Conservation (phyloP, 2,888 invertebrate genomes). For the Malthinus flaveolus region DNA sequence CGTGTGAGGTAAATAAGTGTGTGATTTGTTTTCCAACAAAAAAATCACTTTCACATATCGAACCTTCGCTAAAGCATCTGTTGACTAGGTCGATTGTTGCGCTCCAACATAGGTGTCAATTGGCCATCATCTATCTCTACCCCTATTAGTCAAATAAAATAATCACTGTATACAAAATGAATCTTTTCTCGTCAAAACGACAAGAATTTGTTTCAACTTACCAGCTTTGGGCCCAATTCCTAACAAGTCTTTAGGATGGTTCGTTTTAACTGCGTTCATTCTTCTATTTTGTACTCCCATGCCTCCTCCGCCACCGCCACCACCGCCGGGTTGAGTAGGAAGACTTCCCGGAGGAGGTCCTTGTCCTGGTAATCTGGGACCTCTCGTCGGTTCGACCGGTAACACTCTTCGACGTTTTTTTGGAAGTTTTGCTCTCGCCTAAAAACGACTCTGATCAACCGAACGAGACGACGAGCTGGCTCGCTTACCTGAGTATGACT, state of each 20-base stretch:
- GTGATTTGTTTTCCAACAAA: slow-evolving; percentile 11
- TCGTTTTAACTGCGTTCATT: slow-evolving; percentile 87
- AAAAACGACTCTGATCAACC: slow-evolving; percentile 33
- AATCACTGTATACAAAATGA: background rate
- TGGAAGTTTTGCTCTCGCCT: slow-evolving; percentile 97
- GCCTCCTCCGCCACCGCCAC: no score
- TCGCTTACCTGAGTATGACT: slow-evolving; percentile 75
- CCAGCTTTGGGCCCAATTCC: slow-evolving; percentile 27
- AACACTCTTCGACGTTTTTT: slow-evolving; percentile 96
- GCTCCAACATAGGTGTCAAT: slow-evolving; percentile 34
- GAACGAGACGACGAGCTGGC: background rate
- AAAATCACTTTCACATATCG: slow-evolving; percentile 24
- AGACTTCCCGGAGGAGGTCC: slow-evolving; percentile 46
- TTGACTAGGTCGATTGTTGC: slow-evolving; percentile 33
- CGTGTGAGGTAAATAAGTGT: slow-evolving; percentile 5
- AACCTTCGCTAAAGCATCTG: slow-evolving; percentile 35
- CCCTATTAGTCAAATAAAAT: slow-evolving; percentile 27
- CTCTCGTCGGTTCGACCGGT: slow-evolving; percentile 90
- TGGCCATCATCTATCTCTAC: slow-evolving; percentile 30
- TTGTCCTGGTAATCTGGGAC: slow-evolving; percentile 61
- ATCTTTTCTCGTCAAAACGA: background rate
- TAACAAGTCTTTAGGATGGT: slow-evolving; percentile 77
- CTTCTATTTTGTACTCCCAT: slow-evolving; percentile 67
- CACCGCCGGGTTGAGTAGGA: slow-evolving; percentile 37
- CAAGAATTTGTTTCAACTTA: slow-evolving; percentile 3